Evolutionary conservation across 1,140 invertebrate genomes (phyloP).

Genomic region (Himalopsyche phryganea): DNA sequence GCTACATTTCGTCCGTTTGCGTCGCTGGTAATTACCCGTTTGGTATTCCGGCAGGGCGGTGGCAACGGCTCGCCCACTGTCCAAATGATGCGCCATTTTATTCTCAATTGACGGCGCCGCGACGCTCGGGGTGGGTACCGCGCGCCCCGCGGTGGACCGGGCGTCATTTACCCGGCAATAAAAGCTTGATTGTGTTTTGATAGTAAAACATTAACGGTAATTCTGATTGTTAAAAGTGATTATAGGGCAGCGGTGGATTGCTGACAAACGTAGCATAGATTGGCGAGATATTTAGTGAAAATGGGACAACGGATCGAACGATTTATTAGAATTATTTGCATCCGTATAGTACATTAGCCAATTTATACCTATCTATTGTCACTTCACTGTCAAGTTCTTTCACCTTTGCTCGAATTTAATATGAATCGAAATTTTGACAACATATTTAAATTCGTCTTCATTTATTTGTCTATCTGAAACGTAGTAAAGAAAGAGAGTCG

Average conservation of each 20-base stretch:
- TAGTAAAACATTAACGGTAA: conserved; percentile 18
- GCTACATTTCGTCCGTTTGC: conserved; percentile 2
- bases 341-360: too few relatives aligned
- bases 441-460: too few relatives aligned
- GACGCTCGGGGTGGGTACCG: not conserved
- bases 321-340: too few relatives aligned
- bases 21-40: conserved; percentile 17
- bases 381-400: too few relatives aligned
- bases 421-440: too few relatives aligned
- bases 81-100: conserved; percentile 2
- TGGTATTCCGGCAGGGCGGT: conserved; percentile 9
- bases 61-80: not conserved
- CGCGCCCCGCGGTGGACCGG: not conserved
- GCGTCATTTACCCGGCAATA: conserved; percentile 6
- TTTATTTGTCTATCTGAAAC: too few relatives aligned
- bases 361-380: too few relatives aligned
- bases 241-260: not conserved
- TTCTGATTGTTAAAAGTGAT: conserved; percentile 18
- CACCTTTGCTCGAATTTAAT: too few relatives aligned
- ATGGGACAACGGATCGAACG: too few relatives aligned
- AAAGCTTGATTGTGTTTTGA: conserved; percentile 15
- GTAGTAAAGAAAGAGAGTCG: too few relatives aligned
- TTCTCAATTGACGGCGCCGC: conserved; percentile 5
- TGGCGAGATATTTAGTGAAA: too few relatives aligned
- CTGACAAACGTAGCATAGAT: not conserved